phyloP scores from a whole-genome alignment of 2,888 invertebrate genomes.

The Hybos culiciformis region DNA sequence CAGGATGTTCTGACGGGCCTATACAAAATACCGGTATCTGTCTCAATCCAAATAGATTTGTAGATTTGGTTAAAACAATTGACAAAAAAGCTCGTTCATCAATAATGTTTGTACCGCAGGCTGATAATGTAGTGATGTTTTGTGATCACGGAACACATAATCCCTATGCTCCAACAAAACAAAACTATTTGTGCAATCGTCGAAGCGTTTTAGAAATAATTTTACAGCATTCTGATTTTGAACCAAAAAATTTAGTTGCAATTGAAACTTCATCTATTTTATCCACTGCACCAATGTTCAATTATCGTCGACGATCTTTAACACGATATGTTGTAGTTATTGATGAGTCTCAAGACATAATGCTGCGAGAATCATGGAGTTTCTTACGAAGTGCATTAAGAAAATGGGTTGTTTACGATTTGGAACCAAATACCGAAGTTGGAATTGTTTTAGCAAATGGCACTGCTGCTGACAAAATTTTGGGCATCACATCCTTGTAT shows the following conservation, averaged over 20 bases:
- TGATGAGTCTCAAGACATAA: conserved; percentile 45
- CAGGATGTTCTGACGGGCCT: conserved; percentile 40
- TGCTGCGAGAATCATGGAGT: conserved; percentile 44
- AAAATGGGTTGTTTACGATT: conserved; percentile 43
- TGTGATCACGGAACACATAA: conserved; percentile 49
- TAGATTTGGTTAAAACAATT: conserved; percentile 12
- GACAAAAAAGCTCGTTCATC: conserved; percentile 38
- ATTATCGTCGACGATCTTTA: conserved; percentile 39
- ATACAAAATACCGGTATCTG: conserved; percentile 34
- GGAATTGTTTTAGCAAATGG: conserved; percentile 36
- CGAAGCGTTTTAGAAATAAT: conserved; percentile 46
- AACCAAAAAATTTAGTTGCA: conserved; percentile 14
- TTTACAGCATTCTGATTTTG: conserved; percentile 40
- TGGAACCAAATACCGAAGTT: conserved; percentile 40
- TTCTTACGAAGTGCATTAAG: conserved; percentile 43
- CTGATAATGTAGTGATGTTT: conserved; percentile 42
- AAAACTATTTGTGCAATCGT: conserved; percentile 47
- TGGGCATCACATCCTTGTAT: conserved; percentile 30
- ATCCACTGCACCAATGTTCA: conserved; percentile 32
- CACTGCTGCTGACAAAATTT: conserved; percentile 22
- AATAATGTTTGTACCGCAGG: conserved; percentile 40
- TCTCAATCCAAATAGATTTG: conserved; percentile 5
- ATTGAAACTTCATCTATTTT: neutral
- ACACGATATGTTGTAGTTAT: conserved; percentile 44
- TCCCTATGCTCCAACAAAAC: conserved; percentile 48